Evolutionary conservation across 1,140 invertebrate species (phyloP).

Genomic region (Brachionus koreanus): DNA sequence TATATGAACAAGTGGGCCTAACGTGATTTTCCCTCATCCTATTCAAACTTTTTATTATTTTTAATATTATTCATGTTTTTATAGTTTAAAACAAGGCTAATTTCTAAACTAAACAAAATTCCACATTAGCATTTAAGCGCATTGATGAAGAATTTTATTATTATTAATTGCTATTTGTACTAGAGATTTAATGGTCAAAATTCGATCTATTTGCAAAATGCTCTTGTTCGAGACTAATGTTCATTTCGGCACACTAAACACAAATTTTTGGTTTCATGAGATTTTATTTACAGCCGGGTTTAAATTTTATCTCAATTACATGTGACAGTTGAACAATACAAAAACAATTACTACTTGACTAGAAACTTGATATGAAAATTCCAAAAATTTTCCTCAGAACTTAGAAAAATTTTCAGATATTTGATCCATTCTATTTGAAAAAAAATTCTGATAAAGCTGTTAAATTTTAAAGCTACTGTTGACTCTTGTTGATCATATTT

Average conservation of each 20-base stretch:
- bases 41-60: not conserved
- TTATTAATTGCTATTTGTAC: not conserved
- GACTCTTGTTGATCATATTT: too few relatives aligned
- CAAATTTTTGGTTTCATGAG: not conserved
- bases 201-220: not conserved
- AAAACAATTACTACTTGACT: not conserved
- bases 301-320: not conserved
- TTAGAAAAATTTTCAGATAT: not conserved
- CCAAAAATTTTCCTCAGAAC: not conserved
- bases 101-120: constrained; percentile 18
- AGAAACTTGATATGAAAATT: not conserved
- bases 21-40: constrained; percentile 8
- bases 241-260: not conserved
- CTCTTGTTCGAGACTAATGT: not conserved
- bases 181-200: not conserved
- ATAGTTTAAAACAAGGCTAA: constrained; percentile 33
- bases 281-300: not conserved
- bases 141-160: constrained; percentile 13
- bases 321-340: not conserved
- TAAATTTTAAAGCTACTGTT: too few relatives aligned
- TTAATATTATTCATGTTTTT: not conserved
- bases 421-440: not conserved
- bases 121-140: not conserved
- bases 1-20: not conserved
- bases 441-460: too few relatives aligned